phyloP scores from a whole-genome alignment of 2,113 vertebrate genomes.

The Tiliqua scincoides region DNA sequence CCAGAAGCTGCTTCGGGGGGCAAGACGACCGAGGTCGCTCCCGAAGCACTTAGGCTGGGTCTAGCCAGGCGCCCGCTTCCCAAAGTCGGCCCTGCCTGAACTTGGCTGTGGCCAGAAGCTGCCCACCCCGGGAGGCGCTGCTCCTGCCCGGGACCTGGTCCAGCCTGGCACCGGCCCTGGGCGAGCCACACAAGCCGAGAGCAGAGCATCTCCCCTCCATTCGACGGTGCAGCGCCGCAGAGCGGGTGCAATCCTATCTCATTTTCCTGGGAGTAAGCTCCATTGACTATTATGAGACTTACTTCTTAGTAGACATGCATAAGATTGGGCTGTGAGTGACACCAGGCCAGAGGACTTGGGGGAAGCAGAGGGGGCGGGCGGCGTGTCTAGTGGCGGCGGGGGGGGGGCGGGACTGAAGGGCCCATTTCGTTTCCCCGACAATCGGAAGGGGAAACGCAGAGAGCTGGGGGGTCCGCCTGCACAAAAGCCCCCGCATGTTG shows the following conservation, averaged over 20 bases:
- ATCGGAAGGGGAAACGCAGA: slow-evolving; percentile 5
- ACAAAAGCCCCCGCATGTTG: background rate
- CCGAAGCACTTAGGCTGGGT: too few relatives aligned
- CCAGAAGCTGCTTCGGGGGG: background rate
- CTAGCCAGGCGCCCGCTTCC: too few relatives aligned
- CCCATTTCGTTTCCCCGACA: background rate
- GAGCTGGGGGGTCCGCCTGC: background rate
- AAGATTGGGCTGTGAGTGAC: too few relatives aligned
- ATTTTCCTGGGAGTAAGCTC: too few relatives aligned
- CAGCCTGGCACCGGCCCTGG: too few relatives aligned
- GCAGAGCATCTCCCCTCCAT: background rate
- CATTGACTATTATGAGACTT: too few relatives aligned
- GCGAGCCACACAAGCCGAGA: background rate
- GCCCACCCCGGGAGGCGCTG: background rate
- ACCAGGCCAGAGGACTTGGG: slow-evolving; percentile 1
- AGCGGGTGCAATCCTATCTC: too few relatives aligned
- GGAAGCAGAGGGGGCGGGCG: background rate
- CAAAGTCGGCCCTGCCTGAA: background rate
- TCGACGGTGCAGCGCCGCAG: background rate
- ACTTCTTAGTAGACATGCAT: too few relatives aligned
- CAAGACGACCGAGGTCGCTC: too few relatives aligned
- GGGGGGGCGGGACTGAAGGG: too few relatives aligned
- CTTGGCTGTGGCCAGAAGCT: background rate
- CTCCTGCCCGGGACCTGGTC: too few relatives aligned
- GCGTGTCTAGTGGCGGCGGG: background rate